Evolutionary conservation across 1,140 invertebrate genomes (phyloP).

Genomic region (Conus ventricosus): DNA sequence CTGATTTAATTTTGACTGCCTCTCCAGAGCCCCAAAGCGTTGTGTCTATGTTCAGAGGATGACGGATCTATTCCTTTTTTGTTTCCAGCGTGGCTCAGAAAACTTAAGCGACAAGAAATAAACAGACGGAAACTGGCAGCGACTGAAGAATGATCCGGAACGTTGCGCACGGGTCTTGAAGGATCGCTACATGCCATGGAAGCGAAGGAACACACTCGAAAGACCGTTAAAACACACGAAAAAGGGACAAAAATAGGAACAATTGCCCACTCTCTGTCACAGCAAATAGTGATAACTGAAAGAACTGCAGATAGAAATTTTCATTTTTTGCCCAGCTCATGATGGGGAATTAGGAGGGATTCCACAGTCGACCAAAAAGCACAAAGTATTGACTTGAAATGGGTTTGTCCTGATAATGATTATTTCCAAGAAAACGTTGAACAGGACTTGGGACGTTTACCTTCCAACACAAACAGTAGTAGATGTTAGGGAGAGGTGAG

Average conservation of each 20-base stretch:
- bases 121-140: conserved; percentile 16
- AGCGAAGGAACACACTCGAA: background rate
- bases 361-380: background rate
- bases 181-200: conserved; percentile 8
- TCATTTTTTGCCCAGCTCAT: background rate
- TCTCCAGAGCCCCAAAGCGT: too few species aligned
- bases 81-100: conserved; percentile 16
- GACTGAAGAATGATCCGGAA: conserved; percentile 15
- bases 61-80: background rate
- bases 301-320: background rate
- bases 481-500: background rate
- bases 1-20: too few species aligned
- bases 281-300: background rate
- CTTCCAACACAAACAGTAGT: background rate
- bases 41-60: background rate
- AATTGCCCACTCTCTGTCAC: background rate
- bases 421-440: background rate
- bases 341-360: background rate
- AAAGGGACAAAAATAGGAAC: background rate
- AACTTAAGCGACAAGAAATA: conserved; percentile 1
- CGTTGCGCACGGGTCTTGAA: conserved; percentile 19
- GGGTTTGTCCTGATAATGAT: background rate
- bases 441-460: background rate
- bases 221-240: background rate
- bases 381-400: background rate